Evolutionary conservation across 2,888 invertebrate species (phyloP).

Genomic region (Drosophila anomalipes): DNA sequence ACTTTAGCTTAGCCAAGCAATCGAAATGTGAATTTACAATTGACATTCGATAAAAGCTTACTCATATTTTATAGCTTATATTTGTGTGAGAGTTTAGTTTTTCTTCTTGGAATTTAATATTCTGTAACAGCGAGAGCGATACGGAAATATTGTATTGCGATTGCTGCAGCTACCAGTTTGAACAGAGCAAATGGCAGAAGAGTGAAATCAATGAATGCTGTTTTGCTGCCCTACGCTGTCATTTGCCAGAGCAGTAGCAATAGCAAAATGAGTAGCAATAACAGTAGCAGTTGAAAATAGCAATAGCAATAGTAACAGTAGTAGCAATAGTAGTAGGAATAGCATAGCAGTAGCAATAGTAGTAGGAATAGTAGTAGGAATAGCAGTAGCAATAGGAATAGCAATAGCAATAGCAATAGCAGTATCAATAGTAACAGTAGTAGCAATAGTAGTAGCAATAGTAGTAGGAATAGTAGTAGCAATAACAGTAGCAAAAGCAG

Average conservation of each 20-base stretch:
- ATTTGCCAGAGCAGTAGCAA: not conserved
- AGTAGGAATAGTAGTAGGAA: accelerated
- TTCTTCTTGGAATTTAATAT: not conserved
- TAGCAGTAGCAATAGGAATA: not conserved
- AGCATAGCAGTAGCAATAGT: too few relatives aligned
- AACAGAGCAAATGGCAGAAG: not conserved
- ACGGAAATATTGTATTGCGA: not conserved
- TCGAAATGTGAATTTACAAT: not conserved
- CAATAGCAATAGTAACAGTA: not conserved
- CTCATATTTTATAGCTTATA: not conserved
- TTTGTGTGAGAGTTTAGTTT: not conserved
- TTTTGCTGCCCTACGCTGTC: not conserved
- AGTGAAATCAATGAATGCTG: not conserved
- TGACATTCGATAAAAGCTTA: not conserved
- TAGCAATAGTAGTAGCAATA: accelerated
- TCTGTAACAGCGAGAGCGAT: not conserved
- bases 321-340: too few relatives aligned
- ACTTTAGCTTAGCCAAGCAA: not conserved
- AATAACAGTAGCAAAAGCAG: accelerated
- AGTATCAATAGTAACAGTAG: accelerated
- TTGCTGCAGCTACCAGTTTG: not conserved
- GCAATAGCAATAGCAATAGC: too few relatives aligned
- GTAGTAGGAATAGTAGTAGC: too few relatives aligned
- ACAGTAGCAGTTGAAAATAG: too few relatives aligned
- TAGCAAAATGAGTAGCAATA: too few relatives aligned